Conservation (phyloP, 1,140 invertebrate species). For the Zaprionus inermis region DNA sequence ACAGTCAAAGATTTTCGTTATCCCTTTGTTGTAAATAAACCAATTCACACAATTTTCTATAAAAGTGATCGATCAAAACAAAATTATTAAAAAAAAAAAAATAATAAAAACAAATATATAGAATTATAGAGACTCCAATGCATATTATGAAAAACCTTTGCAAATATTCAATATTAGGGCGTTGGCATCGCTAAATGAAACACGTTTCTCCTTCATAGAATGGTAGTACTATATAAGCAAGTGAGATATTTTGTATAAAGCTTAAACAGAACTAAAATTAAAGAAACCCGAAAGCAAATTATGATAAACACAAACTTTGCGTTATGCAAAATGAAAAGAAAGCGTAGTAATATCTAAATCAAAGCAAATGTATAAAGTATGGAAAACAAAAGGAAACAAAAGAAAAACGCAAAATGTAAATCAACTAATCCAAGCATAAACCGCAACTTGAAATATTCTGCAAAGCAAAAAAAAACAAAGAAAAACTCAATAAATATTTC, state of each 20-base stretch:
- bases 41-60: slow-evolving; percentile 44
- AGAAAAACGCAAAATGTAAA: slow-evolving; percentile 20
- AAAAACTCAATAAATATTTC: slow-evolving; percentile 28
- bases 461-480: background rate
- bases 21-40: slow-evolving; percentile 18
- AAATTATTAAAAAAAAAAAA: slow-evolving; percentile 72
- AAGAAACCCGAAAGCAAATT: slow-evolving; percentile 26
- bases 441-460: slow-evolving; percentile 24
- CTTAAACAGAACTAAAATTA: slow-evolving; percentile 35
- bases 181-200: slow-evolving; percentile 35
- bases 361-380: slow-evolving; percentile 73
- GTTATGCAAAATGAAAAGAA: slow-evolving; percentile 54
- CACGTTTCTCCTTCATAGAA: slow-evolving; percentile 42
- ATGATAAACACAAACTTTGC: slow-evolving; percentile 16
- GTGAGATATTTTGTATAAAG: slow-evolving; percentile 47
- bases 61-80: slow-evolving; percentile 76
- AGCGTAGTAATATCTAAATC: slow-evolving; percentile 82
- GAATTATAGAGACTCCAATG: slow-evolving; percentile 60
- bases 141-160: slow-evolving; percentile 39
- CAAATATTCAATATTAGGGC: slow-evolving; percentile 34
- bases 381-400: slow-evolving; percentile 32
- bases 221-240: background rate
- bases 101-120: slow-evolving; percentile 66
- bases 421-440: slow-evolving; percentile 40
- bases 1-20: background rate